A percentile compares a stretch with the other conserved stretches of the same genome.
These are phyloP conservation scores for Hermodice carunculata DNA, from an alignment of 2,888 invertebrate species.

Conservation along the genomic window DNA sequence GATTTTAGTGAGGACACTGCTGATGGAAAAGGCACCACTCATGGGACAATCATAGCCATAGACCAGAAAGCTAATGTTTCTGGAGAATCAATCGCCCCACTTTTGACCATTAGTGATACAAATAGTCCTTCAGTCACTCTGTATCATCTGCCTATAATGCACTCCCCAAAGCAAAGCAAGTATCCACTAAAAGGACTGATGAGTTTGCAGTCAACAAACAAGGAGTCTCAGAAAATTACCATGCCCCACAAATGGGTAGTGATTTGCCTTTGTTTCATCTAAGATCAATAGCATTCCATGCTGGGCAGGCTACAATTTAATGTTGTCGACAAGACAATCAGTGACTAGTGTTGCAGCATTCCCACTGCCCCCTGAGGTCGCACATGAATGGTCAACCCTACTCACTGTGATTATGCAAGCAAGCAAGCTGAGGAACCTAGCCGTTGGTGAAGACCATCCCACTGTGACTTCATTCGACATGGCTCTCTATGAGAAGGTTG, in stretches of 20 bases:
- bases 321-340: background rate
- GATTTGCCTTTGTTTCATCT: conserved; percentile 18
- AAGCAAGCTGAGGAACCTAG: background rate
- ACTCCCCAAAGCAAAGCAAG: conserved; percentile 9
- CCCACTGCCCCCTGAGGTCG: conserved; percentile 18
- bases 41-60: conserved; percentile 21
- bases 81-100: conserved; percentile 12
- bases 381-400: conserved; percentile 19
- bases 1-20: conserved; percentile 28
- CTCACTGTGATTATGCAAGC: conserved; percentile 13
- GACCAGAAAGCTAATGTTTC: conserved; percentile 17
- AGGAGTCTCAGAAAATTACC: background rate
- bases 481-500: conserved; percentile 28
- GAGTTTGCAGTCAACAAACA: background rate
- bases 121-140: conserved; percentile 12
- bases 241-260: conserved; percentile 21
- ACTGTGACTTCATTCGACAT: conserved; percentile 29
- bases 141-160: conserved; percentile 11
- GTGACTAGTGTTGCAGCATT: background rate
- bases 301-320: too few relatives aligned
- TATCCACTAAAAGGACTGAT: background rate
- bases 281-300: too few relatives aligned
- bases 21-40: conserved; percentile 26
- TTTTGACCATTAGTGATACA: conserved; percentile 11
- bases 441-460: conserved; percentile 18